Evolutionary conservation across 2,888 invertebrate species (phyloP).

Genomic region (Nasonia oneida): DNA sequence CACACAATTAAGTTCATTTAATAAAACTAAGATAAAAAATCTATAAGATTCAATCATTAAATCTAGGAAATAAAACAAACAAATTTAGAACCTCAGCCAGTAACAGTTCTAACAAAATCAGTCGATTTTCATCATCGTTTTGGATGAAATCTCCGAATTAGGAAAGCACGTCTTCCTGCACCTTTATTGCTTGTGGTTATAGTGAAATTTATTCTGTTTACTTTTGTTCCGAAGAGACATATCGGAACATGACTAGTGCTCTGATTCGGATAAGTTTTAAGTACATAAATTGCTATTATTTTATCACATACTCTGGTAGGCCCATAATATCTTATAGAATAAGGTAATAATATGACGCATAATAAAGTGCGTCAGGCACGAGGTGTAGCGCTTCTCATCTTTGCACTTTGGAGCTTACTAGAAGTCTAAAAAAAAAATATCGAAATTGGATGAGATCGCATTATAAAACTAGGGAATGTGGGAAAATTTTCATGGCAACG

Average conservation of each 20-base stretch:
- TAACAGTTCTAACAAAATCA: neutral
- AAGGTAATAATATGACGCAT: slow-evolving; percentile 61
- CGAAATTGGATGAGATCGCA: slow-evolving; percentile 56
- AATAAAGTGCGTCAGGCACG: slow-evolving; percentile 71
- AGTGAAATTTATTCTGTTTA: slow-evolving; percentile 56
- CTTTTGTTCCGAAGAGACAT: slow-evolving; percentile 56
- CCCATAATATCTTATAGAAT: slow-evolving; percentile 64
- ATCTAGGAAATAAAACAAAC: neutral
- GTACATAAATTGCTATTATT: slow-evolving; percentile 73
- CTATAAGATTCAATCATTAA: neutral
- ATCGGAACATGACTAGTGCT: slow-evolving; percentile 63
- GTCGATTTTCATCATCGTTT: neutral
- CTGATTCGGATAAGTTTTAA: slow-evolving; percentile 67
- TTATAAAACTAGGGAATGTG: slow-evolving; percentile 85
- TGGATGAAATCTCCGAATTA: slow-evolving; percentile 52
- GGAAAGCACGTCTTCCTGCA: slow-evolving; percentile 39
- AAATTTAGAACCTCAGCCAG: neutral
- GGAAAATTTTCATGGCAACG: slow-evolving; percentile 90
- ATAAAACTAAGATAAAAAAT: neutral
- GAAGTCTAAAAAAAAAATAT: slow-evolving; percentile 55
- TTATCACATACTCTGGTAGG: slow-evolving; percentile 75
- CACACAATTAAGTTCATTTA: neutral
- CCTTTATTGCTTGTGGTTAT: slow-evolving; percentile 49
- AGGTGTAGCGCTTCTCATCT: slow-evolving; percentile 71
- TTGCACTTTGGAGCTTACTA: slow-evolving; percentile 63